Evolutionary conservation across 2,888 invertebrate genomes (phyloP), one percentile per base, ranked within the genome.

Genomic region (Zygothrica quintamaculata): DNA sequence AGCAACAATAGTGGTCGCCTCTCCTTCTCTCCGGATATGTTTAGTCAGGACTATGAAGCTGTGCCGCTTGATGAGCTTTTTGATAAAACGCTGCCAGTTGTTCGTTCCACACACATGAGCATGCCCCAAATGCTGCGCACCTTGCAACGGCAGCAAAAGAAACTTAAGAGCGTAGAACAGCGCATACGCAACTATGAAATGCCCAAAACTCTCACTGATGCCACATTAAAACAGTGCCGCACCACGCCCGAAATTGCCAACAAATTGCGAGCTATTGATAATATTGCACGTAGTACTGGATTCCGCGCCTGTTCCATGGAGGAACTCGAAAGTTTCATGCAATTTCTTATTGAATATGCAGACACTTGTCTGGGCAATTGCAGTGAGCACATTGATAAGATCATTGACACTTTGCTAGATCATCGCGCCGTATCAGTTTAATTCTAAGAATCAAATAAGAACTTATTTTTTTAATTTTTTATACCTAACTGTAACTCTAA

Each of bases 1-100:
- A 74, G 77, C 39, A 88, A 88, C 51, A 81, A 78, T 11, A 72
- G 81, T 5, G 76, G 74, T 0, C 62, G 85, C 0, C 62, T 82
- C 1, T 88, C 88, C 3, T 87, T 81, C 18, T 85, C 87, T 0
- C 86, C 89, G 3, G 88, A 90, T 4, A 53, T 84, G 9, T 88
- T 85, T 15, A 86, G 75, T 4, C 50, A 69, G 15, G 82, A 88
- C 8, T 90, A 84, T 16, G 88, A 88, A 50, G 71, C 85, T 11
- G 90, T 88, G 36, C 84, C 90, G 0, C 47, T 90, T 11, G 89
- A 89, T 33, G 85, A 89, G 13, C 73, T 90, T n/a, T 90, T 89
- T 13, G 65, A 79, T 25, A 71, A 86, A 25, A 57, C 67, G 0
- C 12, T 60, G 29, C 65, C 75, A 1, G n/a, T 44, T 1, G 15